phyloP scores from a whole-genome alignment of 2,113 vertebrate genomes.

The Epinephelus fuscoguttatus region DNA sequence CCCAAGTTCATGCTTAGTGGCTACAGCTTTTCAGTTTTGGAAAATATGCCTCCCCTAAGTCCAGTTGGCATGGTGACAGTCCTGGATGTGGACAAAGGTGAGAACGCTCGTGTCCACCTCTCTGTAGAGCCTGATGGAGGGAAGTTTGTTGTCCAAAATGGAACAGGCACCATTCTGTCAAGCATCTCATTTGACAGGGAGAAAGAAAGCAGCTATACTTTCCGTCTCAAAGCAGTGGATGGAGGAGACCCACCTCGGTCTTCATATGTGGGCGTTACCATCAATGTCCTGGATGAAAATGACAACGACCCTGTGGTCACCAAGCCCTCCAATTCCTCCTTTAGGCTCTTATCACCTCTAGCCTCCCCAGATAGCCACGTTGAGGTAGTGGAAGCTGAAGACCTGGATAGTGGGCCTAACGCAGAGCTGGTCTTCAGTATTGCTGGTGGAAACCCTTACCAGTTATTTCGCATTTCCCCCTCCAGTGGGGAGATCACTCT shows the following conservation, averaged over 20 bases:
- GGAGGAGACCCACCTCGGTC: constrained; percentile 94
- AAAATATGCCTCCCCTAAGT: constrained; percentile 98
- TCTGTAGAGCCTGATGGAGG: constrained; percentile 96
- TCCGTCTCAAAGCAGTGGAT: constrained; percentile 95
- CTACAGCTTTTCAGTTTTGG: constrained; percentile 98
- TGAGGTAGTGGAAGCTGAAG: constrained; percentile 94
- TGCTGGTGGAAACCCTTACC: constrained; percentile 94
- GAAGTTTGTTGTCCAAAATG: constrained; percentile 98
- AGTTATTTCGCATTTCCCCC: constrained; percentile 95
- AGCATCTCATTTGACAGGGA: constrained; percentile 98
- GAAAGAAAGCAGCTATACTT: constrained; percentile 98
- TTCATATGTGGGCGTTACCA: constrained; percentile 96
- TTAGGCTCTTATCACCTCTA: constrained; percentile 90
- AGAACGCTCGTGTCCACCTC: constrained; percentile 93
- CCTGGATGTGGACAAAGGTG: constrained; percentile 95
- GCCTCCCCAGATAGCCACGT: constrained; percentile 93
- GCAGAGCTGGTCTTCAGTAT: constrained; percentile 95
- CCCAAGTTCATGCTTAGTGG: constrained; percentile 98
- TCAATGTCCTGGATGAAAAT: constrained; percentile 98
- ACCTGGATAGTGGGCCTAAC: constrained; percentile 94
- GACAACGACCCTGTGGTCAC: constrained; percentile 97
- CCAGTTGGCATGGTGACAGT: constrained; percentile 99
- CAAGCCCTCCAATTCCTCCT: constrained; percentile 95
- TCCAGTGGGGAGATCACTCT: constrained; percentile 95
- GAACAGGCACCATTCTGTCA: constrained; percentile 97